Evolutionary conservation across 1,140 invertebrate species (phyloP), one percentile per base, ranked within the genome.

Genomic region (Pachyrhynchus sulphureomaculatus): DNA sequence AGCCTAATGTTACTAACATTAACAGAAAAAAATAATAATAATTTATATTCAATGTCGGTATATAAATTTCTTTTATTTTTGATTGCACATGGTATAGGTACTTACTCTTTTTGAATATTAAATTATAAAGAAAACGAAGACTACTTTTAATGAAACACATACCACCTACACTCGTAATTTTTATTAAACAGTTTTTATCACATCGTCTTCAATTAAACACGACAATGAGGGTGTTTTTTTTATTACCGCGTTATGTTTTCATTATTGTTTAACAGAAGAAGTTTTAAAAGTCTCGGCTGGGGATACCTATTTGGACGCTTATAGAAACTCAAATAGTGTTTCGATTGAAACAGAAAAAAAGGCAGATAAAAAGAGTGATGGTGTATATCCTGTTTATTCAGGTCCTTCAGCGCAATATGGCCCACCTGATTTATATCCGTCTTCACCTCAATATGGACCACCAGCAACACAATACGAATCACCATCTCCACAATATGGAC

Each of bases 271-370:
- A 15, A 47, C 57, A 5, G 48, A 51, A 41, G 44, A 62, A 21
- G 52, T 55, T 5, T 6, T 49, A 17, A 55, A 62, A 29, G 42
- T 57, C 3, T 34, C 51, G 3, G 26, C 61, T 33, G 45, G 55
- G 8, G 65, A 67, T 42, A 64, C 65, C 1, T 67, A 67, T 39
- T 37, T 67, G 48, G 65, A 67, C 10, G 65, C 65, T 6, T 64
- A 64, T 24, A 39, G 56, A 32, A 57, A 64, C 12, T 52, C 52
- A 26, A 37, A 48, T 37, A 39, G 1, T 18, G n/a, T 2, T n/a
- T n/a, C n/a, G n/a, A n/a, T n/a, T 2, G 32, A n/a, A 23, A 49
- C 21, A 26, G 26, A 18, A 12, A 36, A 12, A 9, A 58, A 64
- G 37, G 53, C 44, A 18, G 33, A 51, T 29, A 64, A 57, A 41